Base-by-base conservation (phyloP, 2,113 vertebrate genomes). In the Sarotherodon lohbergeri region DNA sequence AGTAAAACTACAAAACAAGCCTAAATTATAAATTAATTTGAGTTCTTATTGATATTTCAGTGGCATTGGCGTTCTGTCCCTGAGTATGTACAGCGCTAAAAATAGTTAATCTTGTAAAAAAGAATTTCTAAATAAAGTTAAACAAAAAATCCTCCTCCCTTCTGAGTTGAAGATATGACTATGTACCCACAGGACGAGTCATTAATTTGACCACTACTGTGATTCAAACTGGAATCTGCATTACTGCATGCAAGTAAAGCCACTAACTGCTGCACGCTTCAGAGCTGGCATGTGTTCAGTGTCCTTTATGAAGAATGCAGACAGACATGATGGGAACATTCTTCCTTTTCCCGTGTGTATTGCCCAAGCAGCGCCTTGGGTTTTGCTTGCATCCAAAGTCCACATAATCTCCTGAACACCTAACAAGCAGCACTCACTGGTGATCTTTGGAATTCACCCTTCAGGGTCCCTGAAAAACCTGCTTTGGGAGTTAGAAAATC, bases 261-360 rank as follows among this genome's bases (percentile, higher is more conserved):
- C 43, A 50, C 9, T 68, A 80, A 80, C 3, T n/a, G 19, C 12
- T 39, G 73, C 46, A 68, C 7, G 27, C 55, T 63, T 91, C 68
- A 84, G 81, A 90, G 68, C 54, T 84, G 88, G 82, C 90, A 84
- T 80, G 71, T 85, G 76, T 61, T 87, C 36, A 55, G n/a, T 48
- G 41, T 76, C 43, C 71, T 76, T 50, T 50, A 76, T 19, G 9
- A 81, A 71, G 84, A 92, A 91, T 81, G 76, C 22, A 4, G 76
- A 48, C 66, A 59, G 80, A 89, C 89, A 92, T 55, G 95, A 93
- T 79, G 95, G 94, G 95, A 95, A 96, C 90, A 92, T 91, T 87
- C 86, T 82, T 63, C 52, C 24, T 46, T 68, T 83, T 68, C 90
- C 92, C 91, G n/a, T 66, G 89, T 80, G 91, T 59, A 43, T 80